These are phyloP conservation scores for Neoaliturus tenellus DNA, from an alignment of 2,888 invertebrate genomes.

Conservation along the genomic window DNA sequence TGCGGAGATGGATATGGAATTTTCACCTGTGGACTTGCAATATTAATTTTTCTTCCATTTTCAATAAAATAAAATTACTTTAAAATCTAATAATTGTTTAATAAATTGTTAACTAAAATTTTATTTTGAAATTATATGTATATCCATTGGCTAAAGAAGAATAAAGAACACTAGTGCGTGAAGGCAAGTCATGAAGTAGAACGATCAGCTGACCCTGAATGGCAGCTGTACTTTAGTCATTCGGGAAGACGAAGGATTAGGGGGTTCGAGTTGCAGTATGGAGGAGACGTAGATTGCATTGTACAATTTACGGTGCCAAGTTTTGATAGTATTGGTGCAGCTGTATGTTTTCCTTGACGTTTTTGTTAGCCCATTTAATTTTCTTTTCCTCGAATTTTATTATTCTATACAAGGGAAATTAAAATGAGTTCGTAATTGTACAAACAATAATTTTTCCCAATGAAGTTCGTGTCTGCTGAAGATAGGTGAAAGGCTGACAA, in stretches of 20 bases:
- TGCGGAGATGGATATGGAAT: too few species aligned
- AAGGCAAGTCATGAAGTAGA: too few species aligned
- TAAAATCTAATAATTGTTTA: too few species aligned
- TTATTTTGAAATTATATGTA: too few species aligned
- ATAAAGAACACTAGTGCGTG: too few species aligned
- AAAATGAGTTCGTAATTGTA: conserved; percentile 4
- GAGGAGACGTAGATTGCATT: neutral
- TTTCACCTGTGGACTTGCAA: too few species aligned
- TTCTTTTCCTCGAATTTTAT: neutral
- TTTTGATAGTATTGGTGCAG: neutral
- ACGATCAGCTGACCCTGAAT: conserved; percentile 30
- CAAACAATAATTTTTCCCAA: neutral
- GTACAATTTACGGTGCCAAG: neutral
- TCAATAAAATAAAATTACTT: too few species aligned
- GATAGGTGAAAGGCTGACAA: conserved; percentile 46
- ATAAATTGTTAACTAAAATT: too few species aligned
- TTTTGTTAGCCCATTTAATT: neutral
- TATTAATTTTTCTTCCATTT: too few species aligned
- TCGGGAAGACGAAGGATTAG: neutral
- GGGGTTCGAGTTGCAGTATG: neutral
- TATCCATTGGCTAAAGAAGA: too few species aligned
- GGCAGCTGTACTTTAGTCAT: conserved; percentile 1
- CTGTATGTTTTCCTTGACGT: neutral
- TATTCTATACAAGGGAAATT: neutral
- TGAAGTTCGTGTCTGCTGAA: neutral